phyloP scores from a whole-genome alignment of 2,113 vertebrate species.

The Carassius gibelio region DNA sequence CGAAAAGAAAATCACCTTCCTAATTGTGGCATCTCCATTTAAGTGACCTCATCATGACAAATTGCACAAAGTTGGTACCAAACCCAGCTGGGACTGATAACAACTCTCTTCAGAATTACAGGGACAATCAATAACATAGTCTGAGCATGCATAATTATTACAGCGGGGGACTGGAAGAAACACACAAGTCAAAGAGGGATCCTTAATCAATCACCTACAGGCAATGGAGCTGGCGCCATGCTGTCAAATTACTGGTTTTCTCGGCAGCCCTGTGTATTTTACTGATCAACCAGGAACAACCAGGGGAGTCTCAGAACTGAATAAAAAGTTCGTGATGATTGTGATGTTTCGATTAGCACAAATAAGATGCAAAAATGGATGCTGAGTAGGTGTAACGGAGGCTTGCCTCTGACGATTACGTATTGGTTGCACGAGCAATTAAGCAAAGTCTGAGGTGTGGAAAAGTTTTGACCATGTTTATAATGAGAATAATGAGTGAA shows the following conservation, averaged over 20 bases:
- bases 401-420: too few species aligned
- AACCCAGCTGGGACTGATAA: conserved; percentile 37
- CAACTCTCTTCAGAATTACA: conserved; percentile 13
- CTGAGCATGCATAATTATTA: conserved; percentile 47
- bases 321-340: too few species aligned
- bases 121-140: conserved; percentile 48
- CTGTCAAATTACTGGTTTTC: conserved; percentile 33
- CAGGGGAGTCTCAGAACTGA: background rate
- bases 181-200: conserved; percentile 29
- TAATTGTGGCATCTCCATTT: background rate
- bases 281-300: conserved; percentile 10
- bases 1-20: background rate
- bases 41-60: conserved; percentile 45
- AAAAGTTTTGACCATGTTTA: too few species aligned
- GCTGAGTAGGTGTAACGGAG: too few species aligned
- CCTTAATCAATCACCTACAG: conserved; percentile 24
- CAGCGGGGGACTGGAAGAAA: conserved; percentile 22
- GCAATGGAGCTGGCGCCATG: conserved; percentile 3
- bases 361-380: too few species aligned
- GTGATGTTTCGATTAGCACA: background rate
- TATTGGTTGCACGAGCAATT: too few species aligned
- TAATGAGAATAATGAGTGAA: too few species aligned
- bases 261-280: background rate
- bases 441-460: too few species aligned
- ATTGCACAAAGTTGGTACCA: conserved; percentile 20